phyloP scores from a whole-genome alignment of 2,113 vertebrate genomes.

The Oncorhynchus clarkii region DNA sequence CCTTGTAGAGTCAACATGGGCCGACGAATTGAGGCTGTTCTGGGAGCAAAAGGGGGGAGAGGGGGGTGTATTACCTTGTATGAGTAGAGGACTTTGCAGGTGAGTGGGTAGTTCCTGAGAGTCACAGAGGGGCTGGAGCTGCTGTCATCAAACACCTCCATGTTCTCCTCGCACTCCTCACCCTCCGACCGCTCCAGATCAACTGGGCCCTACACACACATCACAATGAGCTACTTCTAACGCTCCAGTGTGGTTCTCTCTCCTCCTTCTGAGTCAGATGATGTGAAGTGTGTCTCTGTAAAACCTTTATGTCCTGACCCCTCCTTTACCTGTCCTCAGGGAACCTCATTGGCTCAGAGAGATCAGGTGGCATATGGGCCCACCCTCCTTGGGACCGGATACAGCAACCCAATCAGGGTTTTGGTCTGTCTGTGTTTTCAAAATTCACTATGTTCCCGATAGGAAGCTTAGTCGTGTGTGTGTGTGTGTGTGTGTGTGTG shows the following conservation, averaged over 20 bases:
- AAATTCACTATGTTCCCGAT: slow-evolving; percentile 33
- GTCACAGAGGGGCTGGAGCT: slow-evolving; percentile 96
- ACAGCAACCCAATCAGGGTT: slow-evolving; percentile 43
- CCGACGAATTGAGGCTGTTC: no score
- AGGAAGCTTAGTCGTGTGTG: slow-evolving; percentile 48
- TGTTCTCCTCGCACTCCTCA: slow-evolving; percentile 95
- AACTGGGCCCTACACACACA: slow-evolving; percentile 75
- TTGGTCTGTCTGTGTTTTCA: slow-evolving; percentile 20
- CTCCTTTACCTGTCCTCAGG: slow-evolving; percentile 46
- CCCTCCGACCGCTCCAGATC: slow-evolving; percentile 90
- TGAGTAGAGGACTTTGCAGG: slow-evolving; percentile 97
- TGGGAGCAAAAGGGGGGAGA: background rate
- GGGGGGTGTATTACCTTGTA: slow-evolving; percentile 82
- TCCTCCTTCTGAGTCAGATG: background rate
- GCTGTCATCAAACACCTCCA: slow-evolving; percentile 97
- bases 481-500: no score
- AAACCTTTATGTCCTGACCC: background rate
- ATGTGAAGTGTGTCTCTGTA: background rate
- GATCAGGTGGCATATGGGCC: slow-evolving; percentile 57
- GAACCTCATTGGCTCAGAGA: slow-evolving; percentile 47
- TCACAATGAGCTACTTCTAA: background rate
- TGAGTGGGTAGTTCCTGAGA: slow-evolving; percentile 95
- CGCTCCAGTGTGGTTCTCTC: background rate
- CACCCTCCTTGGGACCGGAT: slow-evolving; percentile 19
- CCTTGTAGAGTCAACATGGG: no score